phyloP scores from a whole-genome alignment of 2,113 vertebrate species.

The Balaeniceps rex region DNA sequence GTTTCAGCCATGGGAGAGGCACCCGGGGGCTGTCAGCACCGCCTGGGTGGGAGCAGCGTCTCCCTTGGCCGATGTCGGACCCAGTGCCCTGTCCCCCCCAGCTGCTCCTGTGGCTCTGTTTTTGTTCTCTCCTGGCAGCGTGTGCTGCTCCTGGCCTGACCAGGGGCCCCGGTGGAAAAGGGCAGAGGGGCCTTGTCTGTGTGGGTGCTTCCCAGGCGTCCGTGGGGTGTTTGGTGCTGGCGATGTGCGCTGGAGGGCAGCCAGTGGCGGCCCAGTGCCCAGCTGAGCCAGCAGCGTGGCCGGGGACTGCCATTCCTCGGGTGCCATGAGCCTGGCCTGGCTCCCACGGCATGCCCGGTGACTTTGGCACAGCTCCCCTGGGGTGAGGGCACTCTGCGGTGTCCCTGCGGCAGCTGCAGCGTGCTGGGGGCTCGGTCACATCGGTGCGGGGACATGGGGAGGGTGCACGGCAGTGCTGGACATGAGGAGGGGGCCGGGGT shows the following conservation, averaged over 20 bases:
- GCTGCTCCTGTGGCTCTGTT: neutral
- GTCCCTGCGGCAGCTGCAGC: fast-evolving
- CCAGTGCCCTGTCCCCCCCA: fast-evolving
- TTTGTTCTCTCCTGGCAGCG: neutral
- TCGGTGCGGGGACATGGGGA: neutral
- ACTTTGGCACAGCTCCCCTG: neutral
- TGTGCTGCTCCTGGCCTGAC: neutral
- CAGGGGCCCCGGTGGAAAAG: neutral
- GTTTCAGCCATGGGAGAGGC: neutral
- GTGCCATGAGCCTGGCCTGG: neutral
- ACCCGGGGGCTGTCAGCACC: neutral
- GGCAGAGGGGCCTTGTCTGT: neutral
- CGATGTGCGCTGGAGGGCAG: neutral
- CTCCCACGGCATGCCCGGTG: fast-evolving
- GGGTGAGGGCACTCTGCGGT: neutral
- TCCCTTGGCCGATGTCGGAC: fast-evolving
- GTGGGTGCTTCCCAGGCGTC: neutral
- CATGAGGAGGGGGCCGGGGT: neutral
- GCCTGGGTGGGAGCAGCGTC: neutral
- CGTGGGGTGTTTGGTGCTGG: neutral
- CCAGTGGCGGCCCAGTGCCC: neutral
- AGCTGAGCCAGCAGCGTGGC: neutral
- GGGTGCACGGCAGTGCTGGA: neutral
- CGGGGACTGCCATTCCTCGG: fast-evolving
- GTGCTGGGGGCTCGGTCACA: neutral